phyloP scores from a whole-genome alignment of 2,797 vertebrate genomes.

The Galagoides demidoff region DNA sequence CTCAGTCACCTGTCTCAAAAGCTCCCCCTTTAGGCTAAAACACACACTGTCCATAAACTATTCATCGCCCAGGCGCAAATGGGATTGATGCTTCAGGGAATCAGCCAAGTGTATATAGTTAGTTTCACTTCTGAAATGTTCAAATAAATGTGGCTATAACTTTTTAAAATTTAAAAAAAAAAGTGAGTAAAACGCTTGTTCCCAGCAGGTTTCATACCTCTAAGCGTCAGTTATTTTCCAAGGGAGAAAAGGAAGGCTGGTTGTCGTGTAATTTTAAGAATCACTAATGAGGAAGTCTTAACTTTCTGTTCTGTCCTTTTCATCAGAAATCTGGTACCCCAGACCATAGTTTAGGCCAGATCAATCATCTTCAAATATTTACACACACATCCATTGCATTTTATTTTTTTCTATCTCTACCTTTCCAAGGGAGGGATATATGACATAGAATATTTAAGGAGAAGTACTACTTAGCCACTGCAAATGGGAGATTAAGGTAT shows the following conservation, averaged over 20 bases:
- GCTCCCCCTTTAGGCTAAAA: background rate
- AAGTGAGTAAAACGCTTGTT: background rate
- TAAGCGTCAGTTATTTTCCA: background rate
- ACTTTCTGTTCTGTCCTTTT: background rate
- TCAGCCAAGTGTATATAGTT: background rate
- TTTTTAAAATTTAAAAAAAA: background rate
- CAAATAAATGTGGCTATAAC: background rate
- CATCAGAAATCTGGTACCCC: background rate
- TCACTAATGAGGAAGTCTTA: background rate
- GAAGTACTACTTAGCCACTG: background rate
- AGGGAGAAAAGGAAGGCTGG: no score
- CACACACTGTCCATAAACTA: background rate
- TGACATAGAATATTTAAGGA: background rate
- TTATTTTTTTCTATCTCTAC: background rate
- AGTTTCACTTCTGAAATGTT: slow-evolving; percentile 19
- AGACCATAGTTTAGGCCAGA: background rate
- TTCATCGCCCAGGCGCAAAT: background rate
- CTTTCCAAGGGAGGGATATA: background rate
- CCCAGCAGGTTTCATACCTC: background rate
- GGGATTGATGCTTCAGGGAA: background rate
- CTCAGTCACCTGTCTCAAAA: background rate
- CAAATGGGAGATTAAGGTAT: no score
- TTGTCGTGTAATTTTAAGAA: background rate
- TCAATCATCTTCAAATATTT: background rate
- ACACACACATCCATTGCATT: background rate